Percentiles rank a stretch among this genome's conserved stretches.
Evolutionary conservation across 2,888 invertebrate species (phyloP).

Genomic region (Chrysolina americana): DNA sequence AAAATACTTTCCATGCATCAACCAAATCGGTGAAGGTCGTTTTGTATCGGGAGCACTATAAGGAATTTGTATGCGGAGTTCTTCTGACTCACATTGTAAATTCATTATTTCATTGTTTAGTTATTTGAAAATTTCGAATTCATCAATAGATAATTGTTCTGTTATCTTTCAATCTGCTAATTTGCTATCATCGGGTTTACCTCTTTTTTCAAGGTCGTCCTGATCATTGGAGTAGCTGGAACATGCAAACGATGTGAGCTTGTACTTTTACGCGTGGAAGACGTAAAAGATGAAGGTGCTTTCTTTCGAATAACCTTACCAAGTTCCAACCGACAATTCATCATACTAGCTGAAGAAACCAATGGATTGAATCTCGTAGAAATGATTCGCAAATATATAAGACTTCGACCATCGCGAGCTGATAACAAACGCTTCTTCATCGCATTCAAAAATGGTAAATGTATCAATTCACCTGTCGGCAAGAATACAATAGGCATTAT

Average conservation of each 20-base stretch:
- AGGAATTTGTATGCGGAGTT: no score
- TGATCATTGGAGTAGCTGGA: slow-evolving; percentile 48
- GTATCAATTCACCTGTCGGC: slow-evolving; percentile 25
- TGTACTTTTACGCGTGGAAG: slow-evolving; percentile 41
- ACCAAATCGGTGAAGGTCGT: no score
- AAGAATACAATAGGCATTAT: slow-evolving; percentile 29
- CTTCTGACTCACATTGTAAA: no score
- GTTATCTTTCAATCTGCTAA: no score
- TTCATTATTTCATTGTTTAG: no score
- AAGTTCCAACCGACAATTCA: slow-evolving; percentile 41
- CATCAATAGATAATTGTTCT: no score
- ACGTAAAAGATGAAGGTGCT: slow-evolving; percentile 44
- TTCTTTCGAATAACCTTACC: slow-evolving; percentile 33
- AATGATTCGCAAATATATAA: slow-evolving; percentile 39
- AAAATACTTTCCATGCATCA: no score
- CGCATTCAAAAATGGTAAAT: slow-evolving; percentile 28
- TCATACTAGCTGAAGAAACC: slow-evolving; percentile 32
- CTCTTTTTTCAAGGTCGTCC: slow-evolving; percentile 31
- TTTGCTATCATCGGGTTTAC: not conserved
- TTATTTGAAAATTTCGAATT: no score
- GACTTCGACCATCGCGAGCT: slow-evolving; percentile 38
- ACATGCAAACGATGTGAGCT: slow-evolving; percentile 48
- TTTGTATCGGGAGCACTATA: no score
- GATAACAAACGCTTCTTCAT: slow-evolving; percentile 30
- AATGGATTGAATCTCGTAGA: slow-evolving; percentile 28